Conservation (phyloP, 2,888 invertebrate species). For the Polymixis flavicincta region DNA sequence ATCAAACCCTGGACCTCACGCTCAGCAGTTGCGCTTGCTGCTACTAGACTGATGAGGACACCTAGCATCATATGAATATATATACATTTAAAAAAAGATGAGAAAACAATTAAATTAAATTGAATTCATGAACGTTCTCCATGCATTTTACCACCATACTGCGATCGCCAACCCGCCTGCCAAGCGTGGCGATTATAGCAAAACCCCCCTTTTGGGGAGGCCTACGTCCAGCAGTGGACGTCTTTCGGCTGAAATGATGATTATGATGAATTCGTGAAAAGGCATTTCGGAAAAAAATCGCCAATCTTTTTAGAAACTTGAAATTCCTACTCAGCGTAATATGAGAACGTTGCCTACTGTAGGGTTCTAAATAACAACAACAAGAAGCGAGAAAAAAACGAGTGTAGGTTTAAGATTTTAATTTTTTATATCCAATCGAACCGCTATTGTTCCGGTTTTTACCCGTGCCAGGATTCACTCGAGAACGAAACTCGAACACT, state of each 20-base stretch:
- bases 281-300: neutral
- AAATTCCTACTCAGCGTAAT: neutral
- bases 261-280: too few species aligned
- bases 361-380: neutral
- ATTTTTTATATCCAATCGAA: neutral
- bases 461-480: neutral
- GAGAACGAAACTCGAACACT: neutral
- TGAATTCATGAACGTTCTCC: too few species aligned
- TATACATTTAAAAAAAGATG: too few species aligned
- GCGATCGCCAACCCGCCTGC: too few species aligned
- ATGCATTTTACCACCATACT: too few species aligned
- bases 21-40: neutral
- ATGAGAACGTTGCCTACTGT: neutral
- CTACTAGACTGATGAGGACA: neutral
- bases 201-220: too few species aligned
- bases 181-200: too few species aligned
- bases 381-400: neutral
- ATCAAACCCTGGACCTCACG: neutral
- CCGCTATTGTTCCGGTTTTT: slow-evolving; percentile 5
- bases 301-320: neutral
- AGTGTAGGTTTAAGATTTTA: neutral
- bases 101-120: too few species aligned
- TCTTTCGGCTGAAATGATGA: too few species aligned
- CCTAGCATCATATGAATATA: too few species aligned
- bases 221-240: too few species aligned